These are phyloP conservation scores for Aplysina aerophoba DNA, from an alignment of 37 sponge, comb jelly and placozoan species.

Conservation along the genomic window DNA sequence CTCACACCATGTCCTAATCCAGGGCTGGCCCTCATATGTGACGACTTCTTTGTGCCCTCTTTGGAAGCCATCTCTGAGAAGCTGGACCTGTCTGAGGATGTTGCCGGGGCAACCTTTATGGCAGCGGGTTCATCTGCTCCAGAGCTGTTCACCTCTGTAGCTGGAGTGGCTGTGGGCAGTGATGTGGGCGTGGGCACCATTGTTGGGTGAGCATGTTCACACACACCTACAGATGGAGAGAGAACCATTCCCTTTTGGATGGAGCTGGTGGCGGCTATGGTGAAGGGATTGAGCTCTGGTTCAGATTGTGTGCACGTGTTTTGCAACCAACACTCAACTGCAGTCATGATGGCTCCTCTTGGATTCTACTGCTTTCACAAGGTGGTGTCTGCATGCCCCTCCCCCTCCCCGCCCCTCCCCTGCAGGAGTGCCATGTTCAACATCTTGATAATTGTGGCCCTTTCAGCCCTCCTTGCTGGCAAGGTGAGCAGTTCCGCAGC, in stretches of 20 bases:
- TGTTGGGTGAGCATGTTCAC: conserved; percentile 67
- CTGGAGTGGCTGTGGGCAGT: conserved; percentile 71
- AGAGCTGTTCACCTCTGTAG: conserved; percentile 89
- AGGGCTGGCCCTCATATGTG: conserved; percentile 89
- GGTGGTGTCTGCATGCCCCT: background rate
- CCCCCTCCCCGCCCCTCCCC: too few relatives aligned
- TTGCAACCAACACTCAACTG: too few relatives aligned
- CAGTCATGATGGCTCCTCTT: too few relatives aligned
- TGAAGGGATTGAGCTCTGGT: too few relatives aligned
- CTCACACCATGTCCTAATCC: background rate
- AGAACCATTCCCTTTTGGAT: too few relatives aligned
- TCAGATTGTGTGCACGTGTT: too few relatives aligned
- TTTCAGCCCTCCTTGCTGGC: conserved; percentile 67
- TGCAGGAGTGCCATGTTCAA: conserved; percentile 91
- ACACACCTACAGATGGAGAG: conserved; percentile 3
- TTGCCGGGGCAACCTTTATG: conserved; percentile 97
- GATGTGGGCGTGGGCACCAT: conserved; percentile 91
- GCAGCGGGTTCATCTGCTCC: conserved; percentile 94
- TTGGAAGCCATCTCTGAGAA: conserved; percentile 86
- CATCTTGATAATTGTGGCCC: conserved; percentile 79
- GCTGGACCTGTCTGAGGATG: conserved; percentile 89
- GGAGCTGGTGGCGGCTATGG: too few relatives aligned
- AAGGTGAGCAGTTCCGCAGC: conserved; percentile 43
- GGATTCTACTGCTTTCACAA: background rate
- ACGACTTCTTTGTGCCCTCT: conserved; percentile 93